phyloP scores from a whole-genome alignment of 2,113 vertebrate species.

The Hirundichthys speculiger region DNA sequence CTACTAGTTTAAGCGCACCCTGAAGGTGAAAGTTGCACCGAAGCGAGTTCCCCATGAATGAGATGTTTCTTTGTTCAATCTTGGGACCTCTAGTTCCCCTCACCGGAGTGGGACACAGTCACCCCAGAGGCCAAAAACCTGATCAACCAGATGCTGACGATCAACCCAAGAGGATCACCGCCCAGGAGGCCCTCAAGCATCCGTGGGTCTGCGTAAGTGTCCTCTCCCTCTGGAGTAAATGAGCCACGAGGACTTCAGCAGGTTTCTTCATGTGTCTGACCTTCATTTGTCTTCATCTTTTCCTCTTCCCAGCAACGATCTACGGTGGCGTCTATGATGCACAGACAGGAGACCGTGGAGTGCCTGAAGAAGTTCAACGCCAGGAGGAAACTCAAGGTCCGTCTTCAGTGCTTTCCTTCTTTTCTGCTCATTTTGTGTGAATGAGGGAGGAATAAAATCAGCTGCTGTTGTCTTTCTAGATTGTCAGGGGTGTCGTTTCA shows the following conservation, averaged over 20 bases:
- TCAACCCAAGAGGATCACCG: slow-evolving; percentile 98
- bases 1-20: no score
- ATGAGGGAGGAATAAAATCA: no score
- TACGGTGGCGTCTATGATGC: slow-evolving; percentile 99
- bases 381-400: slow-evolving; percentile 96
- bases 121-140: slow-evolving; percentile 98
- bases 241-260: neutral
- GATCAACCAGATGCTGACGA: slow-evolving; percentile 99
- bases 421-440: no score
- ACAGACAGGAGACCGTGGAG: slow-evolving; percentile 97
- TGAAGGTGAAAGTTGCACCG: no score
- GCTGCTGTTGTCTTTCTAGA: no score
- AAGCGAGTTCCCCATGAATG: no score
- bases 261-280: neutral
- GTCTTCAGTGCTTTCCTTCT: slow-evolving; percentile 21
- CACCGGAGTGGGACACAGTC: slow-evolving; percentile 96
- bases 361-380: slow-evolving; percentile 99
- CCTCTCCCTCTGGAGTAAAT: neutral
- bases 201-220: slow-evolving; percentile 98
- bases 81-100: slow-evolving; percentile 85
- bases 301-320: slow-evolving; percentile 89
- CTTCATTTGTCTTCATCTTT: neutral
- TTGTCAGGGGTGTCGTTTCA: no score
- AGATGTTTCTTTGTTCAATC: neutral
- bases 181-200: slow-evolving; percentile 96